These are phyloP conservation scores for Cirrhinus molitorella DNA, from an alignment of 2,797 vertebrate genomes.

Conservation along the genomic window DNA sequence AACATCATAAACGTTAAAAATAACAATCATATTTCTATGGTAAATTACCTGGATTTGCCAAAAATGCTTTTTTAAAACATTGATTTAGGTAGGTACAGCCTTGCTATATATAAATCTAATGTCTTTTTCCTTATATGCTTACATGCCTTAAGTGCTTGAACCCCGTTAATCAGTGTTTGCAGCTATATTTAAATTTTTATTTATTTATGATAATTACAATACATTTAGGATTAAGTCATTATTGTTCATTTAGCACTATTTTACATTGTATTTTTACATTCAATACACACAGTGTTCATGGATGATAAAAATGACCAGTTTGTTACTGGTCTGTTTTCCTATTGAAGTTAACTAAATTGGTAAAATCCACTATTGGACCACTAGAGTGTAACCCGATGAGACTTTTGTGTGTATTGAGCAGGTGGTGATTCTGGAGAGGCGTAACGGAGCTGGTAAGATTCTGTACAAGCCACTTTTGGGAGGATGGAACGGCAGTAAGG, in stretches of 20 bases:
- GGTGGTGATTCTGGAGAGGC: constrained; percentile 93
- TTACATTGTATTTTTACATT: background rate
- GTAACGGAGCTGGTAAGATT: constrained; percentile 85
- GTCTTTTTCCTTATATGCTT: no score
- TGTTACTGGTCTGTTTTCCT: background rate
- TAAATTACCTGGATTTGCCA: no score
- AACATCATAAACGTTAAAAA: no score
- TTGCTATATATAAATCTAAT: no score
- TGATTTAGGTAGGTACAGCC: no score
- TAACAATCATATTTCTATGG: no score
- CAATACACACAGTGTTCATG: background rate
- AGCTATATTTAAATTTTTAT: no score
- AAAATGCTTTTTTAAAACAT: no score
- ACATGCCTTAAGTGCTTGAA: no score
- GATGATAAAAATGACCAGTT: background rate
- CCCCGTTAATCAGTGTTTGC: no score
- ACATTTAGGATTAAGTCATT: background rate
- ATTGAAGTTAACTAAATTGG: background rate
- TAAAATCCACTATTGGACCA: background rate
- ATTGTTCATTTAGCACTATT: background rate
- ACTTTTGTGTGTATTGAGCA: constrained; percentile 63
- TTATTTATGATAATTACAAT: background rate
- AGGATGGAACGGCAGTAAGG: constrained; percentile 89
- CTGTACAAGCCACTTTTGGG: constrained; percentile 83
- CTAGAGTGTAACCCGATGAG: background rate